Percentiles rank a stretch among this genome's conserved stretches.
phyloP scores from a whole-genome alignment of 2,888 invertebrate species.

The Ceraclea dissimilis region DNA sequence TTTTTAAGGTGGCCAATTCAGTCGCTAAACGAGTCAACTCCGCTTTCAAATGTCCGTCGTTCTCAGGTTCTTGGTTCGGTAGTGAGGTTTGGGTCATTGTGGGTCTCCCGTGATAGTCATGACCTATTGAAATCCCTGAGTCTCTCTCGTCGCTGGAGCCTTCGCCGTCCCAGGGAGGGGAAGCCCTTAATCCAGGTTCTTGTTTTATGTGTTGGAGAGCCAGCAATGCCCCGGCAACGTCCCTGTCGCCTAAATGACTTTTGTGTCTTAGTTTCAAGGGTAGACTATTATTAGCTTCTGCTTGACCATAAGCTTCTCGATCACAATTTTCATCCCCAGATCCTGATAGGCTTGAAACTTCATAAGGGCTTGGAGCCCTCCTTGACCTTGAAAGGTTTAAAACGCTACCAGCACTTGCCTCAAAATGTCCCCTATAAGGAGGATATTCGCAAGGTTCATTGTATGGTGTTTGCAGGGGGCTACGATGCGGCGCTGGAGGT shows the following conservation, averaged over 20 bases:
- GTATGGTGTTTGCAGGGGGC: conserved; percentile 45
- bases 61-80: conserved; percentile 43
- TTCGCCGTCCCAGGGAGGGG: conserved; percentile 81
- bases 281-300: conserved; percentile 68
- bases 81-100: conserved; percentile 26
- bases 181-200: conserved; percentile 71
- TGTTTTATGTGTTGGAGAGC: conserved; percentile 81
- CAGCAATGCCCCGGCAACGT: conserved; percentile 76
- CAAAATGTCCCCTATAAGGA: conserved; percentile 48
- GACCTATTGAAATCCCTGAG: conserved; percentile 79
- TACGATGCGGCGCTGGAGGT: conserved; percentile 48
- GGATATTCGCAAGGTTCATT: conserved; percentile 42
- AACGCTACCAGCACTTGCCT: conserved; percentile 55
- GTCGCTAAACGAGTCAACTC: conserved; percentile 82
- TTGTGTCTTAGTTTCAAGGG: conserved; percentile 89
- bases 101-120: conserved; percentile 49
- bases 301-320: conserved; percentile 38
- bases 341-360: conserved; percentile 65
- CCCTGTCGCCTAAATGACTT: conserved; percentile 82
- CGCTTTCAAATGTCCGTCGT: conserved; percentile 70
- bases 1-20: conserved; percentile 85
- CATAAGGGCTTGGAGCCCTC: conserved; percentile 69
- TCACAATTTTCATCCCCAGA: conserved; percentile 47
- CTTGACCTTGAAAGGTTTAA: conserved; percentile 63
- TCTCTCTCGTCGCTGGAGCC: conserved; percentile 87